Evolutionary conservation across 2,113 vertebrate species (phyloP).

Genomic region (Toxostoma redivivum): DNA sequence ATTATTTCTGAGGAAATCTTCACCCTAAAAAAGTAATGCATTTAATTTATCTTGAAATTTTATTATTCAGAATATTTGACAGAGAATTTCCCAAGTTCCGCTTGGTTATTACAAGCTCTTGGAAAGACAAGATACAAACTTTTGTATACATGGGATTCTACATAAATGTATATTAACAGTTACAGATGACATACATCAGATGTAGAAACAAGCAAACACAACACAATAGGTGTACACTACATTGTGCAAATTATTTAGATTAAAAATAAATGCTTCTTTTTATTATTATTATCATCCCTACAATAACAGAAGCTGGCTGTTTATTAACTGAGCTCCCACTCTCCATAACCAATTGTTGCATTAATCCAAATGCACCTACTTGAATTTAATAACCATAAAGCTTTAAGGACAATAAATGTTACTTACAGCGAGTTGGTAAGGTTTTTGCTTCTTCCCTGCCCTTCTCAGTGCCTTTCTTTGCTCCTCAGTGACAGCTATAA

Average conservation of each 20-base stretch:
- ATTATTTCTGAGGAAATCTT: background rate
- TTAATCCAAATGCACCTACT: background rate
- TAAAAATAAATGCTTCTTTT: background rate
- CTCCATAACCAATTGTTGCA: background rate
- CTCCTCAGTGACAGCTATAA: slow-evolving; percentile 64
- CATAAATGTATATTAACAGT: background rate
- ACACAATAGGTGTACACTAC: background rate
- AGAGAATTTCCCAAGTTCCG: background rate
- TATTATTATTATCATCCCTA: background rate
- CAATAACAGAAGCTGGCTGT: background rate
- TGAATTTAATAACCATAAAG: background rate
- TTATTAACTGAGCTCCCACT: background rate
- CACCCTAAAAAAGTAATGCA: background rate
- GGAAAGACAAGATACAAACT: background rate
- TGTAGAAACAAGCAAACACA: background rate
- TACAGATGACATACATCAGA: background rate
- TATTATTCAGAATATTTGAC: background rate
- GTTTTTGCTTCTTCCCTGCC: background rate
- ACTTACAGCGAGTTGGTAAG: slow-evolving; percentile 65
- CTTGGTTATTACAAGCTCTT: background rate
- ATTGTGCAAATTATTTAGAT: background rate
- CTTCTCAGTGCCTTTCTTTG: background rate
- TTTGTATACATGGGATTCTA: background rate
- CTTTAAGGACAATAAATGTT: slow-evolving; percentile 29
- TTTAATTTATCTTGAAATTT: background rate